Evolutionary conservation across 2,888 invertebrate genomes (phyloP), one percentile per base, ranked within the genome.

Genomic region (Cabera pusaria): DNA sequence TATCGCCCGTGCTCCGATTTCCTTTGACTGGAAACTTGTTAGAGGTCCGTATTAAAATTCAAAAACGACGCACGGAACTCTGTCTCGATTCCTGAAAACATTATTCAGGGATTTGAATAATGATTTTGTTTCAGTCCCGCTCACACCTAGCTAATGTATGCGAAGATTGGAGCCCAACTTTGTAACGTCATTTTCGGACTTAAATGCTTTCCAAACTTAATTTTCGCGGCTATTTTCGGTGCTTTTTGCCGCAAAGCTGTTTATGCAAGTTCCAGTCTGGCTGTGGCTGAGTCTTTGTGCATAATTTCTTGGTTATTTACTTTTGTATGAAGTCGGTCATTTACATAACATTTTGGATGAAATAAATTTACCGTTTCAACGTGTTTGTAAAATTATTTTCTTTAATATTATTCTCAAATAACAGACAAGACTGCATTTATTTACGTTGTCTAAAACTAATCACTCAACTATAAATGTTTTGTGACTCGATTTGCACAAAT

Each of bases 21-120:
- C 87, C 87, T 88, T 87, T 88, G 88, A 86, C 80, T 74, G 75
- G 72, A 81, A 87, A 87, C 87, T 87, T 87, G 87, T 88, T 87
- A 87, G 80, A 84, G 75, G 54, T 66, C 78, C 79, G 65, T 87
- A 87, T 88, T 88, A 87, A 88, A 88, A 88, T 88, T 88, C 88
- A 88, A 87, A 88, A 88, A 87, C 85, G 85, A 79, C 77, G 81
- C 70, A 74, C 75, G 68, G 67, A 83, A 83, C 83, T 81, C 81
- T 60, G 78, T 74, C 79, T 73, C 77, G 74, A 82, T 79, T 80
- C 78, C 82, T 77, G 84, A 84, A 84, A 84, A 85, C 87, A 86
- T 87, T 87, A 88, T 87, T 83, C 87, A 79, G 64, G 59, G 85
- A 87, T 87, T 86, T 87, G 85, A 87, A 88, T 88, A 88, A 87